phyloP scores from a whole-genome alignment of 2,888 invertebrate genomes.

The Parochlus steinenii region DNA sequence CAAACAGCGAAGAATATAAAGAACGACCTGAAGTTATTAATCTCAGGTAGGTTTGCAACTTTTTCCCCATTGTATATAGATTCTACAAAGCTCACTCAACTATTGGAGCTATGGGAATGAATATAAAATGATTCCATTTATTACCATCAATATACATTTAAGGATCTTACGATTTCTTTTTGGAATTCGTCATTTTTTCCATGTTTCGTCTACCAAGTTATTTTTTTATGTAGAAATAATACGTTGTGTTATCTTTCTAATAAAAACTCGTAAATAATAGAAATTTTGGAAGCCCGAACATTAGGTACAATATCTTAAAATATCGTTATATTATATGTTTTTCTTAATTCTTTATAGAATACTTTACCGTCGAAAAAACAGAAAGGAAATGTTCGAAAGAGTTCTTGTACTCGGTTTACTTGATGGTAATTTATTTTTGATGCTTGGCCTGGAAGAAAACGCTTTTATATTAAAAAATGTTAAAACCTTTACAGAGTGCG shows the following conservation, averaged over 20 bases:
- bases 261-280: too few species aligned
- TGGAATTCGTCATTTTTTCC: too few species aligned
- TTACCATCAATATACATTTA: too few species aligned
- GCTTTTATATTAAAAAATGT: background rate
- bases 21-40: background rate
- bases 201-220: too few species aligned
- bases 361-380: constrained; percentile 6
- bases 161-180: too few species aligned
- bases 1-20: too few species aligned
- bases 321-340: too few species aligned
- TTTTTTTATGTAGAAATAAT: too few species aligned
- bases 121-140: too few species aligned
- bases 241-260: too few species aligned
- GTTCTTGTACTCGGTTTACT: constrained; percentile 1
- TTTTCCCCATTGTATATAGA: background rate
- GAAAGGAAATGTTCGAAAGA: constrained; percentile 8
- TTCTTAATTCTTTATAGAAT: too few species aligned
- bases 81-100: background rate
- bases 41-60: constrained; percentile 1
- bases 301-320: background rate
- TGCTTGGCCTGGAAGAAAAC: background rate
- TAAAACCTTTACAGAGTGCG: constrained; percentile 7
- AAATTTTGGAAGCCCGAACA: background rate
- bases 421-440: constrained; percentile 1
- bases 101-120: background rate